A percentile compares a stretch with the other conserved stretches of the same genome.
Evolutionary conservation across 2,797 vertebrate species (phyloP).

Genomic region (Prionace glauca): DNA sequence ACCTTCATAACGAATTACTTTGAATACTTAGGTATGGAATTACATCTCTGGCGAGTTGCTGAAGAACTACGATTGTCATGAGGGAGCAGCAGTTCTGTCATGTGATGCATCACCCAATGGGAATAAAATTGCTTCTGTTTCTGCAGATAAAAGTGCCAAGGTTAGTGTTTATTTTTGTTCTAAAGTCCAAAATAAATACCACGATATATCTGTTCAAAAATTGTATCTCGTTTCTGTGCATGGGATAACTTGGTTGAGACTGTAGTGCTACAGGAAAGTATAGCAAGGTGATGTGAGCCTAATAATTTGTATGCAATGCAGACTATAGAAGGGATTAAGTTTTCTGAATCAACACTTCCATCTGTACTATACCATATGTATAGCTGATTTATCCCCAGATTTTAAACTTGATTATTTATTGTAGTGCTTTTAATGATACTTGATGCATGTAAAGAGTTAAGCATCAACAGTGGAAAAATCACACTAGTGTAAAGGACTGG

Average conservation of each 20-base stretch:
- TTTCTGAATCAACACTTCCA: neutral
- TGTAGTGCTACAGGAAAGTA: neutral
- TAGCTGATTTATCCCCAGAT: neutral
- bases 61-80: conserved; percentile 72
- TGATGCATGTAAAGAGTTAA: neutral
- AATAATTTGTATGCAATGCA: neutral
- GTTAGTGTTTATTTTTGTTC: conserved; percentile 51
- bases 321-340: neutral
- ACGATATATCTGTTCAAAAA: neutral
- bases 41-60: conserved; percentile 61
- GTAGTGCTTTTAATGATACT: neutral
- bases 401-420: neutral
- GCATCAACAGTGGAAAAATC: neutral
- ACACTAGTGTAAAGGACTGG: neutral
- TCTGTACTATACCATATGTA: neutral
- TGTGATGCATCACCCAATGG: conserved; percentile 75
- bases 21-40: conserved; percentile 74
- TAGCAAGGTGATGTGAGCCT: neutral
- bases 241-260: neutral
- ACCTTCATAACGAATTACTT: neutral
- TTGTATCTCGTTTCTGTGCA: neutral
- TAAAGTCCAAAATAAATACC: neutral
- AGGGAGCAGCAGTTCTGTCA: conserved; percentile 75
- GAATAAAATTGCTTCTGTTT: conserved; percentile 73
- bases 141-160: conserved; percentile 87